Evolutionary conservation across 2,797 vertebrate genomes (phyloP).

Genomic region (Coregonus suidteri): DNA sequence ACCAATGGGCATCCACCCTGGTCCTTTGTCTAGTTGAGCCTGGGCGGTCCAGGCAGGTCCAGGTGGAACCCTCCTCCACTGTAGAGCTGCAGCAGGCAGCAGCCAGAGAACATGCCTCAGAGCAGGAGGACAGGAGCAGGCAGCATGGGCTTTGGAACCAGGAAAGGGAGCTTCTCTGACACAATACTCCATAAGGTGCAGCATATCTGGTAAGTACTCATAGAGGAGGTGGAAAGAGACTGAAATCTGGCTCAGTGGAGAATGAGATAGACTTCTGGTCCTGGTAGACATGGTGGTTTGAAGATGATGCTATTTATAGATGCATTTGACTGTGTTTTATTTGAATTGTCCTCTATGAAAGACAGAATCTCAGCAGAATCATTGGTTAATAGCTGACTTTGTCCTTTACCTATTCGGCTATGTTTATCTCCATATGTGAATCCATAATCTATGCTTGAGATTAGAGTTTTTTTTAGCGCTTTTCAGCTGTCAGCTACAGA

Average conservation of each 20-base stretch:
- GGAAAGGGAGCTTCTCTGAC: background rate
- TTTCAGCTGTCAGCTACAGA: background rate
- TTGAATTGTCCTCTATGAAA: background rate
- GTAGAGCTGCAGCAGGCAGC: background rate
- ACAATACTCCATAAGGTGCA: background rate
- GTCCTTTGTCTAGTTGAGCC: slow-evolving; percentile 27
- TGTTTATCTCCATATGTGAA: background rate
- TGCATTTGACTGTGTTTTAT: too few relatives aligned
- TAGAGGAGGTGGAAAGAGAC: background rate
- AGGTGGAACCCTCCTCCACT: too few relatives aligned
- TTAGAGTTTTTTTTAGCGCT: background rate
- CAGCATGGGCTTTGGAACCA: background rate
- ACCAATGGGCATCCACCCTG: too few relatives aligned
- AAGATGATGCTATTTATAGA: background rate
- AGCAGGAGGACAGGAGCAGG: too few relatives aligned
- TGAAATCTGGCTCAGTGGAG: background rate
- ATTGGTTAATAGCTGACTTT: too few relatives aligned
- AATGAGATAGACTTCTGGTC: background rate
- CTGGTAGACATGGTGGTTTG: background rate
- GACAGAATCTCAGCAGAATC: background rate
- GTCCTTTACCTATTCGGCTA: too few relatives aligned
- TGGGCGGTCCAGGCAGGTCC: too few relatives aligned
- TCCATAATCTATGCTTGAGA: background rate
- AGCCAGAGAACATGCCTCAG: too few relatives aligned
- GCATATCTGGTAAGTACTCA: background rate